Evolutionary conservation across 2,113 vertebrate genomes (phyloP), one percentile per base, ranked within the genome.

Genomic region (Cottus gobio): DNA sequence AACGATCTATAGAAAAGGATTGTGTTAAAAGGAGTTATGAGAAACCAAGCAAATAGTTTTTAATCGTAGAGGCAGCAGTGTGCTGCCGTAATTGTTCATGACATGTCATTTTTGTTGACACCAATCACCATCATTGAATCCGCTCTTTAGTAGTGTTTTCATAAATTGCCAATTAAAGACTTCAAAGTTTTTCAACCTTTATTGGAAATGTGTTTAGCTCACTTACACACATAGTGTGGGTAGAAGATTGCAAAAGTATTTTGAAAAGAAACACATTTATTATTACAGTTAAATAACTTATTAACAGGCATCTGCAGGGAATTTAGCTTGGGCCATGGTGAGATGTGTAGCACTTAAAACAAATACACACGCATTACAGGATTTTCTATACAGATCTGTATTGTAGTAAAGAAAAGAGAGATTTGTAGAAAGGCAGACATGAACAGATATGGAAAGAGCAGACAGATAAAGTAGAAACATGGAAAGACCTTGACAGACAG

Each of bases 361-460:
- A 75, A 66, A 57, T 44, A 57, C 30, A 77, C 22, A 60, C 24
- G 11, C 3, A 26, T 2, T 39, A 9, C 30, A 61, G 18, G 30
- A 31, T 60, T 18, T 60, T 4, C 18, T 28, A 5, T 5, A 22
- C 6, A 68, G 22, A 2, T 69, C 6, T 26, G 65, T 18, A 28
- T 52, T 61, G 44, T 20, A 30, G 24, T 24, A 71, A 7, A 31
- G 26, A 12, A 48, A 20, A 44, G 13, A 44, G 13, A 63, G 20
- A 61, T 22, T 2, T 3, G 15, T 18, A 34, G 12, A 58, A 65
- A 26, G 42, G 18, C 22, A 60, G 39, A 50, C 22, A 31, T 8
- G 1, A 64, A 31, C 39, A 60, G 11, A 70, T 7, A 71, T 28
- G 10, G 22, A 80, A 36, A 61, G 15, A 68, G n/a, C 44, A 78